Evolutionary conservation across 2,113 vertebrate species (phyloP).

Genomic region (Calidris pugnax): DNA sequence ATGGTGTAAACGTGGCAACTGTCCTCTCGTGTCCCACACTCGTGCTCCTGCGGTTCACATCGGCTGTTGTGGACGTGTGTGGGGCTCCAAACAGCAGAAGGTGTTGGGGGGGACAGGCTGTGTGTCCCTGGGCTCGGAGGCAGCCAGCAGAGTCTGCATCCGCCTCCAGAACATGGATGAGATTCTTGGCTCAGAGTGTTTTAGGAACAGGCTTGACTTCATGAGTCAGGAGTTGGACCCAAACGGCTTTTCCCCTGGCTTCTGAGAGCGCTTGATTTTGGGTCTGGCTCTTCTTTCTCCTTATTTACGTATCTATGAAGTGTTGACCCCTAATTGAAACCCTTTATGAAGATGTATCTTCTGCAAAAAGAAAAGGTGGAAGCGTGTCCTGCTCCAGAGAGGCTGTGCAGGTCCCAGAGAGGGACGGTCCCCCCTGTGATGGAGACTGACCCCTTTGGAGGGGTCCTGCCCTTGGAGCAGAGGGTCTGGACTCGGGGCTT

Average conservation of each 20-base stretch:
- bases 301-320: background rate
- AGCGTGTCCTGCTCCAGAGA: background rate
- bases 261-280: background rate
- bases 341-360: background rate
- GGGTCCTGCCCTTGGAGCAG: background rate
- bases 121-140: background rate
- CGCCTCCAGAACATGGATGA: accelerated
- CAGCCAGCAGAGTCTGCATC: background rate
- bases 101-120: background rate
- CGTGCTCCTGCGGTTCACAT: accelerated
- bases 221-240: background rate
- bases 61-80: accelerated
- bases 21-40: accelerated
- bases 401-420: background rate
- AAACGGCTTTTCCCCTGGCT: background rate
- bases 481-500: background rate
- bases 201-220: background rate
- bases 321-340: background rate
- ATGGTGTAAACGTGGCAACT: accelerated
- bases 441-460: background rate
- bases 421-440: background rate
- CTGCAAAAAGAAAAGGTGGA: background rate
- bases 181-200: background rate
- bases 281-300: background rate
- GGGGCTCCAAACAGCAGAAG: background rate